Percentiles rank a stretch among this genome's conserved stretches.
These are phyloP conservation scores for Ephydatia muelleri DNA, from an alignment of 37 sponge, comb jelly and placozoan genomes.

Conservation along the genomic window DNA sequence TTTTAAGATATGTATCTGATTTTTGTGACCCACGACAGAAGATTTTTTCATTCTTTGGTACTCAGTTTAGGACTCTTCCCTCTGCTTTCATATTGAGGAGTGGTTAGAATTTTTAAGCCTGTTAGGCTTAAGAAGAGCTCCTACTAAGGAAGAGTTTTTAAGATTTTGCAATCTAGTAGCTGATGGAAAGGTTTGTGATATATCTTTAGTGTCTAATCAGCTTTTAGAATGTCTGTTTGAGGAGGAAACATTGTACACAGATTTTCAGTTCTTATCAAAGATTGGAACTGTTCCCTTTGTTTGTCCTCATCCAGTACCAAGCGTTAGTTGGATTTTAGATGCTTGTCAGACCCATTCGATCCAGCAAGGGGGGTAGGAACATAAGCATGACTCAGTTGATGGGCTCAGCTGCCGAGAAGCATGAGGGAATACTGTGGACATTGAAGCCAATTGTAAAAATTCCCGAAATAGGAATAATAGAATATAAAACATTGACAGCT, in stretches of 20 bases:
- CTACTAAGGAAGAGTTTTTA: constrained; percentile 26
- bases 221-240: neutral
- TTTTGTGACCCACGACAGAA: constrained; percentile 21
- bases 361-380: neutral
- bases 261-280: neutral
- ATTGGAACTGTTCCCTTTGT: constrained; percentile 46
- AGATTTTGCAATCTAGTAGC: constrained; percentile 10
- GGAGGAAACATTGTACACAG: constrained; percentile 9
- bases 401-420: neutral
- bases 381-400: neutral
- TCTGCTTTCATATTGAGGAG: neutral
- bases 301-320: neutral
- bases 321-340: constrained; percentile 33
- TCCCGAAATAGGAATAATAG: neutral
- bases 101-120: constrained; percentile 55
- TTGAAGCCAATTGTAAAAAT: constrained; percentile 39
- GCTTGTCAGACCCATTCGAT: constrained; percentile 2
- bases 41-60: constrained; percentile 37
- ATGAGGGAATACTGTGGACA: constrained; percentile 44
- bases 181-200: neutral
- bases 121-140: neutral
- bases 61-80: constrained; percentile 22
- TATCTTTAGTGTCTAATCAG: constrained; percentile 5
- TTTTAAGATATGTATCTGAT: constrained; percentile 2
- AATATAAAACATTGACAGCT: neutral